Conservation (phyloP, 2,113 vertebrate genomes). For the Trochalopteron elliotii region DNA sequence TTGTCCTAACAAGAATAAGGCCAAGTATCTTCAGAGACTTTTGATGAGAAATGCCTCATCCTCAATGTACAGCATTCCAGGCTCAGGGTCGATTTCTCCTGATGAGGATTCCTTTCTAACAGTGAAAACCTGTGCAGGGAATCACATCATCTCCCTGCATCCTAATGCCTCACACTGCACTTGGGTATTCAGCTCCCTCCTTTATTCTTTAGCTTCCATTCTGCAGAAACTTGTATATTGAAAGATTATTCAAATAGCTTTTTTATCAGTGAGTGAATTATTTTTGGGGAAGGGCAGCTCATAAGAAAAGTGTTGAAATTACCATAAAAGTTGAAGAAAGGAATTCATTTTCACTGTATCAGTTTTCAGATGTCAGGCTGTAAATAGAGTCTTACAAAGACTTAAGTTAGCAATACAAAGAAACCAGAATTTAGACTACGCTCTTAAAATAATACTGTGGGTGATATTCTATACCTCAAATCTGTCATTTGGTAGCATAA, state of each 20-base stretch:
- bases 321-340: constrained; percentile 11
- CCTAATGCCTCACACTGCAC: neutral
- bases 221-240: neutral
- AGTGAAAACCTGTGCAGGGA: neutral
- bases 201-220: constrained; percentile 24
- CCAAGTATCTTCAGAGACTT: neutral
- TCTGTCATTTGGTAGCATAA: neutral
- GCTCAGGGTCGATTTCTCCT: neutral
- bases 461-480: neutral
- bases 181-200: neutral
- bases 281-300: constrained; percentile 20
- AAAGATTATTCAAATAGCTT: constrained; percentile 38
- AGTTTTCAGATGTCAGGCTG: neutral
- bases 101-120: neutral
- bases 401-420: neutral
- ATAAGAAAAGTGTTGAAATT: constrained; percentile 20
- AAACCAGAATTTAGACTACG: neutral
- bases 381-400: constrained; percentile 12
- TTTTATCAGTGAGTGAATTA: constrained; percentile 30
- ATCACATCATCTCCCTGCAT: neutral
- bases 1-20: neutral
- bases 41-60: constrained; percentile 3
- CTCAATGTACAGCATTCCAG: neutral
- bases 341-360: constrained; percentile 11
- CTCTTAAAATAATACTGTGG: neutral